These are phyloP conservation scores for Megaptera novaeangliae DNA, from an alignment of 2,113 vertebrate species.

Conservation along the genomic window DNA sequence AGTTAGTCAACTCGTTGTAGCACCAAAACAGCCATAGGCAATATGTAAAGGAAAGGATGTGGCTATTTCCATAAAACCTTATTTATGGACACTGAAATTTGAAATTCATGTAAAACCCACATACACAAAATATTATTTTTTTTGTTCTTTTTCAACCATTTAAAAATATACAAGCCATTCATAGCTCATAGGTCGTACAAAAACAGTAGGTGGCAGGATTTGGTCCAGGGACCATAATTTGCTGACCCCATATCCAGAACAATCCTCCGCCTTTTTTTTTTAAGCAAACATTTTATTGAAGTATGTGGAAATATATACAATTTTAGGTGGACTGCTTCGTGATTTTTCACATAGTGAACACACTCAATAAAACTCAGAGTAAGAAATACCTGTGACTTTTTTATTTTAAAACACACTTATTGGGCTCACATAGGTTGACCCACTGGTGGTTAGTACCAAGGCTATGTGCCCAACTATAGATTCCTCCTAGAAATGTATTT, in stretches of 20 bases:
- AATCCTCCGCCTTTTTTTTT: neutral
- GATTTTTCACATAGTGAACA: neutral
- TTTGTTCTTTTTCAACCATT: neutral
- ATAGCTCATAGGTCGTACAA: neutral
- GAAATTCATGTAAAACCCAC: neutral
- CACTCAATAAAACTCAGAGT: neutral
- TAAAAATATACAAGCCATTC: neutral
- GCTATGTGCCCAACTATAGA: neutral
- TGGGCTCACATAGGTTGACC: neutral
- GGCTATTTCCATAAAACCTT: neutral
- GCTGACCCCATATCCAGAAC: neutral
- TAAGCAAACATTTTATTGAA: neutral
- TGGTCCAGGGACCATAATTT: neutral
- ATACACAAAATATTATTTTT: neutral
- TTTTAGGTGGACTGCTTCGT: neutral
- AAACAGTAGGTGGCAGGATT: neutral
- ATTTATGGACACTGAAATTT: neutral
- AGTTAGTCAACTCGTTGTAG: neutral
- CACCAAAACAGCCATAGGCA: neutral
- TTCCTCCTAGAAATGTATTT: neutral
- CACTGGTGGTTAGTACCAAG: neutral
- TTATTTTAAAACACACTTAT: neutral
- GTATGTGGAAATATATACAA: neutral
- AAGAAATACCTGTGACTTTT: neutral
- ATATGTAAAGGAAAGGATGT: neutral